phyloP scores from a whole-genome alignment of 2,888 invertebrate genomes.

The Leucophenga maculata region DNA sequence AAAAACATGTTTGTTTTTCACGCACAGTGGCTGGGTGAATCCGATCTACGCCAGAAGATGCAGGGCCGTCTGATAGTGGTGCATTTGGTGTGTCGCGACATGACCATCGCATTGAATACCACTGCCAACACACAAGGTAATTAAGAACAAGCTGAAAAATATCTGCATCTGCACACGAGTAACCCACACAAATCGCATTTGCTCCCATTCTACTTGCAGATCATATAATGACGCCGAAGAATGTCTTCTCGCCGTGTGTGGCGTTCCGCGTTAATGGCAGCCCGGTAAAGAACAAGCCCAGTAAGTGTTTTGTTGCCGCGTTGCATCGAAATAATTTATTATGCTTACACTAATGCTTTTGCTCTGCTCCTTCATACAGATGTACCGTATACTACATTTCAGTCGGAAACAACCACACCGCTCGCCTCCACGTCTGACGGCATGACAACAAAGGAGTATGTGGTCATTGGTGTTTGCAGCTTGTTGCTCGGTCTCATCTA shows the following conservation, averaged over 20 bases:
- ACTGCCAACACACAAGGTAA: slow-evolving; percentile 64
- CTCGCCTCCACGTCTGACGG: slow-evolving; percentile 75
- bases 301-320: slow-evolving; percentile 73
- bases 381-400: slow-evolving; percentile 86
- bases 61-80: slow-evolving; percentile 87
- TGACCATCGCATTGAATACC: slow-evolving; percentile 74
- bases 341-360: neutral
- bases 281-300: slow-evolving; percentile 78
- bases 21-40: slow-evolving; percentile 86
- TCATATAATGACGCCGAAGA: slow-evolving; percentile 72
- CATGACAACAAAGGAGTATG: slow-evolving; percentile 83
- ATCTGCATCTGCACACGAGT: neutral
- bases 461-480: slow-evolving; percentile 87
- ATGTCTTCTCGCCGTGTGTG: slow-evolving; percentile 87
- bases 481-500: slow-evolving; percentile 89
- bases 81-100: slow-evolving; percentile 84
- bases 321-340: neutral
- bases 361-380: slow-evolving; percentile 72
- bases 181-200: neutral
- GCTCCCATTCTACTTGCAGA: slow-evolving; percentile 38
- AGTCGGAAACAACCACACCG: slow-evolving; percentile 76
- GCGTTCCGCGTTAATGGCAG: slow-evolving; percentile 89
- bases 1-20: neutral
- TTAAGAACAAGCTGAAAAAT: neutral
- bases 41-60: slow-evolving; percentile 82